phyloP scores from a whole-genome alignment of 2,113 vertebrate genomes.

The Leucosticte australis region DNA sequence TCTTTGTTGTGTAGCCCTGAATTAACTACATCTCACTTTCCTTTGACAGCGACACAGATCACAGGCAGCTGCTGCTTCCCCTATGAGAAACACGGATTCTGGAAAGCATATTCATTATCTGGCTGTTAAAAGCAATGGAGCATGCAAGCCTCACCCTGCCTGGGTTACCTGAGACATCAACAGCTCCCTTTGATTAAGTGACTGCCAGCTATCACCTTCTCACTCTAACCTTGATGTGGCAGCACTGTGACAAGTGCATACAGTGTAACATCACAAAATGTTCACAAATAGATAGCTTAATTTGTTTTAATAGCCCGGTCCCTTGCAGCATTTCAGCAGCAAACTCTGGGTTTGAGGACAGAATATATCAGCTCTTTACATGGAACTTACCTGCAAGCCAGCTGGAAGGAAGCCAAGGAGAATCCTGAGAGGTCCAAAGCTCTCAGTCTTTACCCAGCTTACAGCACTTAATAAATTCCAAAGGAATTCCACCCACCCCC shows the following conservation, averaged over 20 bases:
- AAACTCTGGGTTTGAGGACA: background rate
- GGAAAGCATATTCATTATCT: slow-evolving; percentile 66
- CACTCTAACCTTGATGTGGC: slow-evolving; percentile 45
- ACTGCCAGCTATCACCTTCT: slow-evolving; percentile 38
- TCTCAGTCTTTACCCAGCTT: background rate
- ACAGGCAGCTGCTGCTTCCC: slow-evolving; percentile 41
- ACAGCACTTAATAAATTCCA: background rate
- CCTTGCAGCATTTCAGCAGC: background rate
- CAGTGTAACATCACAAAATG: background rate
- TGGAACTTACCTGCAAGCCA: background rate
- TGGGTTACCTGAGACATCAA: slow-evolving; percentile 26
- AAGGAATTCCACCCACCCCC: background rate
- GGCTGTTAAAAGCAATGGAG: slow-evolving; percentile 41
- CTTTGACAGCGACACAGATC: slow-evolving; percentile 60
- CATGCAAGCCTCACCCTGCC: slow-evolving; percentile 4
- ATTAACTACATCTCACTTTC: slow-evolving; percentile 59
- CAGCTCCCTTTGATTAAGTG: slow-evolving; percentile 34
- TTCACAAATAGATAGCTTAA: slow-evolving; percentile 35
- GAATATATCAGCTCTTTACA: background rate
- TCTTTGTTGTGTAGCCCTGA: slow-evolving; percentile 7
- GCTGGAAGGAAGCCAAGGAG: background rate
- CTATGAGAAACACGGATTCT: slow-evolving; percentile 8
- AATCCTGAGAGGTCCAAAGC: background rate
- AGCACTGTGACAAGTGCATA: background rate
- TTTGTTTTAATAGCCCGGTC: background rate